phyloP scores from a whole-genome alignment of 2,113 vertebrate genomes.

The Synchiropus splendidus region DNA sequence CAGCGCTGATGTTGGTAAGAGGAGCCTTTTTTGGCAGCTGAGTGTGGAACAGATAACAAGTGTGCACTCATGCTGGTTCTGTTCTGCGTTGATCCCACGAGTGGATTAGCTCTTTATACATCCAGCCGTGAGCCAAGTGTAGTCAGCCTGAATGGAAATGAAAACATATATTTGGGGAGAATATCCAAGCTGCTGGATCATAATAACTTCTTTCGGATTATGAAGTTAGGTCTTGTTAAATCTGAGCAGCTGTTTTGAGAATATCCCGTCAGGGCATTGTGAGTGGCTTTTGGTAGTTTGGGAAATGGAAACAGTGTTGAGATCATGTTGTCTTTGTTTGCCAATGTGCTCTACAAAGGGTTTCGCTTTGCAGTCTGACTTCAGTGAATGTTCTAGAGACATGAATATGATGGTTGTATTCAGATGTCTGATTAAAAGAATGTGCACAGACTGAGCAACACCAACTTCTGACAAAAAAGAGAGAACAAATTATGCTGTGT shows the following conservation, averaged over 20 bases:
- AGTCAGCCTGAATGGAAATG: slow-evolving; percentile 29
- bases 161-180: slow-evolving; percentile 11
- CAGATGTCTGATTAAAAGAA: too few relatives aligned
- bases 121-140: slow-evolving; percentile 18
- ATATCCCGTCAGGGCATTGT: slow-evolving; percentile 8
- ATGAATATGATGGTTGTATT: too few relatives aligned
- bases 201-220: slow-evolving; percentile 15
- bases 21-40: slow-evolving; percentile 24
- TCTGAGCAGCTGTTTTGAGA: slow-evolving; percentile 6
- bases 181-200: slow-evolving; percentile 13
- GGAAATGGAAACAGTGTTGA: slow-evolving; percentile 14
- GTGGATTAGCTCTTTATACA: background rate
- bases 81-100: slow-evolving; percentile 14
- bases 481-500: too few relatives aligned
- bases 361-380: too few relatives aligned
- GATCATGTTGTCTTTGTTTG: too few relatives aligned
- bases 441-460: too few relatives aligned
- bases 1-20: background rate
- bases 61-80: slow-evolving; percentile 16
- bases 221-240: slow-evolving; percentile 12
- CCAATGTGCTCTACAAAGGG: too few relatives aligned
- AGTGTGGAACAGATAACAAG: slow-evolving; percentile 9
- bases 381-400: too few relatives aligned
- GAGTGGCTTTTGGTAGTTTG: slow-evolving; percentile 7
- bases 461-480: too few relatives aligned